phyloP scores from a whole-genome alignment of 1,140 invertebrate species.

The Trichonephila clavata region DNA sequence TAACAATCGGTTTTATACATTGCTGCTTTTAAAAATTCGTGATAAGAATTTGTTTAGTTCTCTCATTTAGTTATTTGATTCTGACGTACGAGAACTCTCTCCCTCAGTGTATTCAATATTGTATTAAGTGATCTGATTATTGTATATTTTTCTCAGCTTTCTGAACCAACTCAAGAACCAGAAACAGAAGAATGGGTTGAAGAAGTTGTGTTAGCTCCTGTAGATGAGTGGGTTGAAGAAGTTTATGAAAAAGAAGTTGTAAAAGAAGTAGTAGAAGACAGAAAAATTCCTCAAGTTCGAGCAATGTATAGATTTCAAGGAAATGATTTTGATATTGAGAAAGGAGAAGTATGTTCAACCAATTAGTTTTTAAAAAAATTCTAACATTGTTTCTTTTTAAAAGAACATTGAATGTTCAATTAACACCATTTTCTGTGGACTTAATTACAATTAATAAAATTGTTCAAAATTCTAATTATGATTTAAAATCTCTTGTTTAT shows the following conservation, averaged over 20 bases:
- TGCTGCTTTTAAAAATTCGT: no score
- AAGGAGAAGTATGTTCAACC: conserved; percentile 87
- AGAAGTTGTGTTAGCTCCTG: conserved; percentile 87
- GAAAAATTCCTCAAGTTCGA: conserved; percentile 92
- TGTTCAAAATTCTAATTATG: no score
- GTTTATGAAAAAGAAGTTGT: conserved; percentile 91
- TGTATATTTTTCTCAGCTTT: conserved; percentile 41
- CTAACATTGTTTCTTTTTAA: no score
- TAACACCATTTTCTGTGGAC: no score
- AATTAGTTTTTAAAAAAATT: background rate
- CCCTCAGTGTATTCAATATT: no score
- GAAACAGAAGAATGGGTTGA: conserved; percentile 81
- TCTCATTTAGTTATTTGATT: background rate
- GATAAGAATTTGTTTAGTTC: background rate
- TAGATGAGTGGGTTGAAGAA: conserved; percentile 95
- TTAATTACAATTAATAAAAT: no score
- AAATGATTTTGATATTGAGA: conserved; percentile 95
- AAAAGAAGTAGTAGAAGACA: conserved; percentile 91
- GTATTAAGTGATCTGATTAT: background rate
- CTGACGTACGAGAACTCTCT: background rate
- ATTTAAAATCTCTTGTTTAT: no score
- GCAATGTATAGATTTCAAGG: conserved; percentile 94
- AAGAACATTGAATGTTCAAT: no score
- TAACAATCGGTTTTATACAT: no score
- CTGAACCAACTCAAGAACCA: conserved; percentile 76